Conservation (phyloP, 2,888 invertebrate genomes). For the Chironomus tentans region DNA sequence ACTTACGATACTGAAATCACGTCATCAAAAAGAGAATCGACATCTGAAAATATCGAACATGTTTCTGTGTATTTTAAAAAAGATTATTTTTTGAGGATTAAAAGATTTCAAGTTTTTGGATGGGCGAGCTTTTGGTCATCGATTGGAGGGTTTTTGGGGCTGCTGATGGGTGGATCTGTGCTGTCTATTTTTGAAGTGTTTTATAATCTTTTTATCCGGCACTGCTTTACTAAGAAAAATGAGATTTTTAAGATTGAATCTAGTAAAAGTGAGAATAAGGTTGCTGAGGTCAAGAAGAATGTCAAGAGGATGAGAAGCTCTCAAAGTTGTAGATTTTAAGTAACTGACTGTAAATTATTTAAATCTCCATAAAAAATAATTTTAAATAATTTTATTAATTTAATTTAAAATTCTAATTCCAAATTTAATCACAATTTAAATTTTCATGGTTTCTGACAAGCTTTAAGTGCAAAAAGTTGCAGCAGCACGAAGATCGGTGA, state of each 20-base stretch:
- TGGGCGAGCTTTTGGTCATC: not conserved
- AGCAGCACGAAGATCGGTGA: slow-evolving; percentile 84
- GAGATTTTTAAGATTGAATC: no score
- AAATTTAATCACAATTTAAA: not conserved
- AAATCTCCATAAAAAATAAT: no score
- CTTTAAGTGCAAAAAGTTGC: slow-evolving; percentile 82
- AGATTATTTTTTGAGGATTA: not conserved
- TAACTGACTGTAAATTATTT: no score
- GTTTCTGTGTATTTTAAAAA: not conserved
- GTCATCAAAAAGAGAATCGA: not conserved
- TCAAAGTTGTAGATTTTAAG: no score
- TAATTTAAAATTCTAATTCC: no score
- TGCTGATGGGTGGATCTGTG: slow-evolving; percentile 1
- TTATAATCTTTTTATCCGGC: not conserved
- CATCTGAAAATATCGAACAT: not conserved
- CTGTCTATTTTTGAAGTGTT: not conserved
- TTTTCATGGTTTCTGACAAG: slow-evolving; percentile 64
- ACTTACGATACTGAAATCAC: not conserved
- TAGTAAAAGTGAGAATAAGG: no score
- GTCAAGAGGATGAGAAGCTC: no score
- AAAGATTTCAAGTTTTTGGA: not conserved
- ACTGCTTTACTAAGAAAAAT: not conserved
- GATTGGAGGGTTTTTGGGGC: not conserved
- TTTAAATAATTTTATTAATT: no score
- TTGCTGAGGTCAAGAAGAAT: no score